Base-by-base conservation (phyloP, 2,113 vertebrate genomes). In the Microcebus ravelobensis region DNA sequence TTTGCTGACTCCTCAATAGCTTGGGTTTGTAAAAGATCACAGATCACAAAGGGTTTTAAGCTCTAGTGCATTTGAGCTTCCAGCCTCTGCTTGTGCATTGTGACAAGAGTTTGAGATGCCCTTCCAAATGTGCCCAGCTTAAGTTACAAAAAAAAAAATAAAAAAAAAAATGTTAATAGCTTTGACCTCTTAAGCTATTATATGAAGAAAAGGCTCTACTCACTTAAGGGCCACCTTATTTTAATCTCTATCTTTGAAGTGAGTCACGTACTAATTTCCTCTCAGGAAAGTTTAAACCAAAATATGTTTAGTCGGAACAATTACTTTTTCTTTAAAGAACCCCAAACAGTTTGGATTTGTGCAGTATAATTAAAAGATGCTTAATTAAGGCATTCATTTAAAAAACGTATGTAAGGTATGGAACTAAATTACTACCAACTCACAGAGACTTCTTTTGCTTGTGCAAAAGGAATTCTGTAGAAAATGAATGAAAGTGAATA, bases 191-290 rank as follows among this genome's bases (percentile, higher is more conserved):
- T 77, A 84, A 94, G 93, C 96, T 95, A 82, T 81, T 90, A 80
- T 42, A 55, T 45, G 77, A 92, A 96, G 90, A 94, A 90, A 97
- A 95, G n/a, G 39, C 81, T 92, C 80, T 55, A 18, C 42, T 87
- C 63, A 73, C 77, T 79, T 81, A 76, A 95, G 90, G 84, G 55
- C 42, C 61, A 55, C 73, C 27, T 77, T 89, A 88, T 90, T 97
- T 87, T 96, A 96, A 84, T 96, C 85, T 89, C 83, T 81, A 21
- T 87, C 95, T 96, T 97, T 97, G 92, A 98, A 96, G 96, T 82
- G 70, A 98, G 96, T 97, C 96, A 97, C 87, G 81, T 97, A 97
- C 88, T 87, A 70, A 97, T 97, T 98, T 97, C 96, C 96, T 96
- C 65, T 97, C 59, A 63, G 88, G 92, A 96, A 97, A 97, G 76